phyloP scores from a whole-genome alignment of 2,888 invertebrate species.

The Acanthopleura granulata region DNA sequence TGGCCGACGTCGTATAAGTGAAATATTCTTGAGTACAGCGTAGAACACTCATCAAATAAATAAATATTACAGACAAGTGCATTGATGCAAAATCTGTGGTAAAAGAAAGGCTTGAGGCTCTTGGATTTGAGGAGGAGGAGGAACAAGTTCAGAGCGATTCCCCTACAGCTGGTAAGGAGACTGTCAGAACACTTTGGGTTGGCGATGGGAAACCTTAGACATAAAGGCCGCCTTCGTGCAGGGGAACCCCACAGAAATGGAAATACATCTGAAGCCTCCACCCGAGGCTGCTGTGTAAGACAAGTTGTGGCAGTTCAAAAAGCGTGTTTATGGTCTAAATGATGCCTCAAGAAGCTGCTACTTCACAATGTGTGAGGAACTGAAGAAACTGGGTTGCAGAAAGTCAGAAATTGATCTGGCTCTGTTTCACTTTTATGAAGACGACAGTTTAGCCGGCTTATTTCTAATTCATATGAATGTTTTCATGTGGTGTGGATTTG shows the following conservation, averaged over 20 bases:
- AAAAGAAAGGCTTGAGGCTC: background rate
- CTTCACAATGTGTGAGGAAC: slow-evolving; percentile 15
- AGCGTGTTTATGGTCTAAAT: slow-evolving; percentile 24
- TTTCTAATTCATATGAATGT: slow-evolving; percentile 24
- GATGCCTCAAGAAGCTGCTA: slow-evolving; percentile 22
- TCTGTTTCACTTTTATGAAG: slow-evolving; percentile 19
- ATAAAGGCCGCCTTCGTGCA: slow-evolving; percentile 11
- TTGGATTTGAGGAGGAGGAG: slow-evolving; percentile 9
- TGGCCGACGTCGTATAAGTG: no score
- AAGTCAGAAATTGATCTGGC: slow-evolving; percentile 22
- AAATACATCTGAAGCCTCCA: slow-evolving; percentile 6
- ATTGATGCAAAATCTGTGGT: no score
- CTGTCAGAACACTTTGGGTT: background rate
- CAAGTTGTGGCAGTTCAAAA: slow-evolving; percentile 21
- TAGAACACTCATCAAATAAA: no score
- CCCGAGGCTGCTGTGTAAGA: background rate
- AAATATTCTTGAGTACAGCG: no score
- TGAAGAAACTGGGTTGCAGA: slow-evolving; percentile 13
- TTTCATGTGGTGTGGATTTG: slow-evolving; percentile 23
- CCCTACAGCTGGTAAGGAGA: slow-evolving; percentile 6
- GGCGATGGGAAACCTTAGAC: slow-evolving; percentile 4
- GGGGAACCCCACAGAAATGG: background rate
- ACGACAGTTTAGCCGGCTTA: background rate
- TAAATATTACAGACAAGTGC: no score
- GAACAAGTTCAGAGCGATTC: slow-evolving; percentile 1